phyloP scores from a whole-genome alignment of 2,797 vertebrate genomes.

The Eulemur rubriventer region DNA sequence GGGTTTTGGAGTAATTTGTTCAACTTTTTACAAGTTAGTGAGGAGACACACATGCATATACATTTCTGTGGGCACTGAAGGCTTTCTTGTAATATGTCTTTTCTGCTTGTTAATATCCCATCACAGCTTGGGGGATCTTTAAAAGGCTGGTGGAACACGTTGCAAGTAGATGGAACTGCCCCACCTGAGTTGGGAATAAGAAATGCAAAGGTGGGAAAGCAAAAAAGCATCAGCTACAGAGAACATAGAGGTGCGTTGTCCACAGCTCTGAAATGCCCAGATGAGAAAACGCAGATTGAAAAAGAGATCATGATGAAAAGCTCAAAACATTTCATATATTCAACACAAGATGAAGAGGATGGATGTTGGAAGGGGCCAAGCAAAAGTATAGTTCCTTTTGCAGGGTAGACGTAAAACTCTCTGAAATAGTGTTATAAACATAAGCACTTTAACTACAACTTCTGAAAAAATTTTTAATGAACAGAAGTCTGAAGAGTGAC shows the following conservation, averaged over 20 bases:
- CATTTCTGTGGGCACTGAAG: neutral
- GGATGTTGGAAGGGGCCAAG: neutral
- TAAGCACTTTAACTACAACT: neutral
- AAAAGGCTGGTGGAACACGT: neutral
- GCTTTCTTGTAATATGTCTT: neutral
- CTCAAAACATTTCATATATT: neutral
- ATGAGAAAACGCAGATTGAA: neutral
- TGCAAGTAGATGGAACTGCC: neutral
- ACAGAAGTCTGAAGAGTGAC: neutral
- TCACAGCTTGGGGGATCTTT: neutral
- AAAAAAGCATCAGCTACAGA: neutral
- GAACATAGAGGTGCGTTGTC: neutral
- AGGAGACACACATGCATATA: neutral
- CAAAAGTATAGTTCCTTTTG: neutral
- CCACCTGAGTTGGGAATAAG: neutral
- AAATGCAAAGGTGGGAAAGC: neutral
- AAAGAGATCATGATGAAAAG: neutral
- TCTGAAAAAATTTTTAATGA: neutral
- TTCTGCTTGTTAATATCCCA: neutral
- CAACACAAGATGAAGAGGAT: neutral
- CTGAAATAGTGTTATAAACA: neutral
- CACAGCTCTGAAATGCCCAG: neutral
- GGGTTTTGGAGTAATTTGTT: neutral
- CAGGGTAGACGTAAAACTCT: neutral
- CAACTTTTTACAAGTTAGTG: neutral